Percentiles rank a stretch among this genome's conserved stretches.
These are phyloP conservation scores for Rhabdophis nuchalis DNA, from an alignment of 2,797 vertebrate species.

Conservation along the genomic window DNA sequence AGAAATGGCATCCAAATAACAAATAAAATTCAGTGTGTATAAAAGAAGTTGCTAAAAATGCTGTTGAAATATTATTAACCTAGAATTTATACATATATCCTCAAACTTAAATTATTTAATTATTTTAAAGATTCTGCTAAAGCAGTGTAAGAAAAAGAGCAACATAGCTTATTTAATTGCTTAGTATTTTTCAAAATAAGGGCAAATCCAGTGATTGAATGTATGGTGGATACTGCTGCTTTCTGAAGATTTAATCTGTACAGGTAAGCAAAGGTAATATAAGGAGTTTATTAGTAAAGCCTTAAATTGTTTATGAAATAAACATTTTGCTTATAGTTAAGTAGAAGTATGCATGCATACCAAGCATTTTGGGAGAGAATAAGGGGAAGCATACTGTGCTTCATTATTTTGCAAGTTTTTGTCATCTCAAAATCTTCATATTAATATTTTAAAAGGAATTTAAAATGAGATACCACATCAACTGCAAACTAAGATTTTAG, in stretches of 20 bases:
- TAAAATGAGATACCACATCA: not conserved
- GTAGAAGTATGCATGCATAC: not conserved
- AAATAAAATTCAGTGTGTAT: not conserved
- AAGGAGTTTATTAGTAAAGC: not conserved
- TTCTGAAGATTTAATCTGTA: conserved; percentile 20
- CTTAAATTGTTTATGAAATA: not conserved
- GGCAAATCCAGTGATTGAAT: not conserved
- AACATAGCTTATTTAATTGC: not conserved
- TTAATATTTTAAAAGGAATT: not conserved
- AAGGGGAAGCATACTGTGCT: not conserved
- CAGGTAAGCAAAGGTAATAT: conserved; percentile 48
- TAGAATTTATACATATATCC: not conserved
- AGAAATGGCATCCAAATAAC: not conserved
- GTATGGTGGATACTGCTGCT: conserved; percentile 7
- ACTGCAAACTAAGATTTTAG: not conserved
- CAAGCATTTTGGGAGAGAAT: not conserved
- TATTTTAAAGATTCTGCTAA: conserved; percentile 11
- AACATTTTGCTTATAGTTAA: not conserved
- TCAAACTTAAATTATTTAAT: not conserved
- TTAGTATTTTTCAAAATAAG: not conserved
- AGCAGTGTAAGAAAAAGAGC: not conserved
- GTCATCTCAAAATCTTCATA: not conserved
- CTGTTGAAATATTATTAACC: not conserved
- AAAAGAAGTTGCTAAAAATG: not conserved
- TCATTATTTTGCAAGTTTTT: not conserved